Percentiles rank a stretch among this genome's conserved stretches.
These are phyloP conservation scores for Ichneumoninae sp. DNA, from an alignment of 2,888 invertebrate genomes.

Conservation along the genomic window DNA sequence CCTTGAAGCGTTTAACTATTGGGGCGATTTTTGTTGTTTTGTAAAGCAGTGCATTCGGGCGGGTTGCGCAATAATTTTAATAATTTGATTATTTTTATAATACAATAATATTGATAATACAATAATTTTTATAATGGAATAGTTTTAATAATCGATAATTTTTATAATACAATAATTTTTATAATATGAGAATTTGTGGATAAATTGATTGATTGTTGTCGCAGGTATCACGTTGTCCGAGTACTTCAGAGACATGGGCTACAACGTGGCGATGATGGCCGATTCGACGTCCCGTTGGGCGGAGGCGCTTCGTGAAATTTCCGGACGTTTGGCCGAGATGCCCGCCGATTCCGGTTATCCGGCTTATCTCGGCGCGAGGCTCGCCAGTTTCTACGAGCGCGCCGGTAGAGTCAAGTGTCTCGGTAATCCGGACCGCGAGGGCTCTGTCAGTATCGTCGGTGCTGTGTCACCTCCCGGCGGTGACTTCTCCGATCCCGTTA, in stretches of 20 bases:
- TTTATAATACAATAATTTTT: too few species aligned
- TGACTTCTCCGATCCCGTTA: conserved; percentile 99
- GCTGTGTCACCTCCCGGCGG: conserved; percentile 99
- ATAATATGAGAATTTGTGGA: background rate
- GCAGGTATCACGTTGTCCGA: conserved; percentile 99
- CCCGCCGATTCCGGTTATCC: conserved; percentile 99
- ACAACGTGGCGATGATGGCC: conserved; percentile 99
- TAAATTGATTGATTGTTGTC: conserved; percentile 19
- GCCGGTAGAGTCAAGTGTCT: conserved; percentile 98
- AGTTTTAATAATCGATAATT: too few species aligned
- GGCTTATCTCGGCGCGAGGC: conserved; percentile 98
- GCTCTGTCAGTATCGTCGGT: conserved; percentile 99
- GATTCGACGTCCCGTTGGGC: conserved; percentile 99
- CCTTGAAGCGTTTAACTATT: too few species aligned
- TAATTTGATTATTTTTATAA: background rate
- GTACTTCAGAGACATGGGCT: conserved; percentile 99
- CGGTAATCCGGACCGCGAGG: conserved; percentile 99
- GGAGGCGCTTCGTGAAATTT: conserved; percentile 99
- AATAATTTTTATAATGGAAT: too few species aligned
- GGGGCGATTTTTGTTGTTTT: too few species aligned
- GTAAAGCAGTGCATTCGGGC: too few species aligned
- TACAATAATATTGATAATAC: background rate
- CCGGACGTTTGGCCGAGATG: conserved; percentile 99
- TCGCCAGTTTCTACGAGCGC: conserved; percentile 99
- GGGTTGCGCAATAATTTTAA: background rate